These are phyloP conservation scores for Erpornis zantholeuca DNA, from an alignment of 2,113 vertebrate genomes.

Conservation along the genomic window DNA sequence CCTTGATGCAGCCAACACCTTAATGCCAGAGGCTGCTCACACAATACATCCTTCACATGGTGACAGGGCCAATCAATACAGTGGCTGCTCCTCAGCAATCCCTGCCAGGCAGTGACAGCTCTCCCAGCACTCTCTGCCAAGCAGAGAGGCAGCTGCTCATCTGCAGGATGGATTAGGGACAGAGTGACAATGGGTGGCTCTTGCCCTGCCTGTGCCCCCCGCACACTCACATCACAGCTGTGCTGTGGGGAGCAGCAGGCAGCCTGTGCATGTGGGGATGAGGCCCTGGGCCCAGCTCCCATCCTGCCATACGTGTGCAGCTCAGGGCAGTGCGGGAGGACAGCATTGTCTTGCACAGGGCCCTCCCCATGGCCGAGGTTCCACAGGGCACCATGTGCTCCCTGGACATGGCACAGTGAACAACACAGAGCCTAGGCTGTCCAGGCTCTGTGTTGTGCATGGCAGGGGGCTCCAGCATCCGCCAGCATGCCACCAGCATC, in stretches of 20 bases:
- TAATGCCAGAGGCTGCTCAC: not conserved
- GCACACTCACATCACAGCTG: not conserved
- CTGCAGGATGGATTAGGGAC: not conserved
- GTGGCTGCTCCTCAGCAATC: not conserved
- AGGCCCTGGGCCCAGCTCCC: not conserved
- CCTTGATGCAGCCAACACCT: not conserved
- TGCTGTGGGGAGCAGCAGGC: not conserved
- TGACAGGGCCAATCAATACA: not conserved
- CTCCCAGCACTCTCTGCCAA: not conserved
- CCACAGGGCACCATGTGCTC: fast-evolving
- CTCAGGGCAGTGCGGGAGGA: not conserved
- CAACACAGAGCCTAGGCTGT: not conserved
- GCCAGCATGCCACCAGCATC: not conserved
- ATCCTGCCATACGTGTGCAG: fast-evolving
- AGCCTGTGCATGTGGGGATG: not conserved
- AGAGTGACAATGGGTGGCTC: not conserved
- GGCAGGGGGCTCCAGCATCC: not conserved
- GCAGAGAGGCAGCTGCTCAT: not conserved
- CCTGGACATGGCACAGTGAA: not conserved
- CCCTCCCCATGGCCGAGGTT: fast-evolving
- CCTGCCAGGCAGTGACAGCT: not conserved
- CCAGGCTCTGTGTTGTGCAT: not conserved
- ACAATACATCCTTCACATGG: not conserved
- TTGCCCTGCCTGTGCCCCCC: not conserved
- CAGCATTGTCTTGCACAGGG: fast-evolving